Evolutionary conservation across 2,888 invertebrate genomes (phyloP), one percentile per base, ranked within the genome.

Genomic region (Ganaspis brasiliensis): DNA sequence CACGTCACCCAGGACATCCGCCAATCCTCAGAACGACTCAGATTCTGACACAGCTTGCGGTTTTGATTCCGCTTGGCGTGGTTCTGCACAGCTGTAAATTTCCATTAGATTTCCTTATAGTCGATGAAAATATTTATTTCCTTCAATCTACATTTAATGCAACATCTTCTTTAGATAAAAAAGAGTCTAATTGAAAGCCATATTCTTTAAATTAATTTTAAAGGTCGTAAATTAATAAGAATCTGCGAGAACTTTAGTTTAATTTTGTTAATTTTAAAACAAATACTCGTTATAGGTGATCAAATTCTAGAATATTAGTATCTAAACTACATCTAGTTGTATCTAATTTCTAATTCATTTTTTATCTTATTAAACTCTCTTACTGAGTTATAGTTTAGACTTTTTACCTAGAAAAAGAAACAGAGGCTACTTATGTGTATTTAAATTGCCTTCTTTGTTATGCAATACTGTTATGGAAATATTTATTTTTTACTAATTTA

Each of bases 31-130:
- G 81, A 93, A 93, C 16, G 97, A 97, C 88, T 97, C 97, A 0
- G 97, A 98, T 90, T 97, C 97, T 0, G 97, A 98, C 89, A 94
- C 96, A 0, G 97, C 97, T 0, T 97, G 96, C 83, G 97, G 97
- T 0, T 98, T 98, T 90, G 97, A 95, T 86, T 94, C 95, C 0
- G 94, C 94, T 75, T 96, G 96, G 96, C 94, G 91, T 37, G 91
- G 89, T 37, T 90, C 91, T 2, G 89, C 89, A 1, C 89, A 90
- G 73, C 82, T 90, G 55, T 90, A 76, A 86, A 52, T 75, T 56
- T 37, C 55, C 5, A 49, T 74, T 72, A n/a, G 37, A 37, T 77
- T 72, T 59, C 24, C 35, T 56, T 40, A 31, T 14, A 40, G 37
- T 24, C 10, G 45, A 67, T 8, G 21, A 26, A 24, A 24, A 67